Conservation (phyloP, 2,113 vertebrate species). For the Pristiophorus japonicus region DNA sequence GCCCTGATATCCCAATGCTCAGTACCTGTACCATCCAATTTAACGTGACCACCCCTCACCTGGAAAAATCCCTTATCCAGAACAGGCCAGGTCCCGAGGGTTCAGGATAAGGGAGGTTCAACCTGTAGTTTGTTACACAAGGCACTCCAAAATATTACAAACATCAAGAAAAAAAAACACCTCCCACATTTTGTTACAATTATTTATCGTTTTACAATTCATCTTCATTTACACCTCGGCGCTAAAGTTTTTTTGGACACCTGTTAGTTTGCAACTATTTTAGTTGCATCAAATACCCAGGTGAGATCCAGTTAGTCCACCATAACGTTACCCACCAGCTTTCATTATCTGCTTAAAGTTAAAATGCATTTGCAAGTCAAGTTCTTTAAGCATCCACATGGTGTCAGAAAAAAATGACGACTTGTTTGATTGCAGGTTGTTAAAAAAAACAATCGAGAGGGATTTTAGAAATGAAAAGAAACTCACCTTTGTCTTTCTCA, state of each 20-base stretch:
- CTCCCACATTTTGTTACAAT: not conserved
- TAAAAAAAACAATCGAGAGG: not conserved
- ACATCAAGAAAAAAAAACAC: not conserved
- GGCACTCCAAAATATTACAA: not conserved
- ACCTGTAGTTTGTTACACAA: not conserved
- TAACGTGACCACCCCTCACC: too few species aligned
- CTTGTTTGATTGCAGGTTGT: not conserved
- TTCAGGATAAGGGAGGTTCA: too few species aligned
- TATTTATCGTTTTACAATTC: not conserved
- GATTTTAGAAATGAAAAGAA: not conserved
- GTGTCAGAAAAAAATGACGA: not conserved
- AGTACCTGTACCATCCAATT: too few species aligned
- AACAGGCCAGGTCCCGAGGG: too few species aligned
- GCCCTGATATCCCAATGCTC: too few species aligned
- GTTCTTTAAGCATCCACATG: not conserved
- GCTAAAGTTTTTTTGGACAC: not conserved
- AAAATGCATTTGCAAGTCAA: not conserved
- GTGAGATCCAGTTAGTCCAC: not conserved
- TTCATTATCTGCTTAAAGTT: not conserved
- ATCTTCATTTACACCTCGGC: not conserved
- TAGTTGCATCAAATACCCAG: not conserved
- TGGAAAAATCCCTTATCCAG: too few species aligned
- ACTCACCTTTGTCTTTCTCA: slow-evolving; percentile 82
- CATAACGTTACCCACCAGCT: not conserved
- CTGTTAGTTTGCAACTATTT: not conserved